Percentiles rank a stretch among this genome's conserved stretches.
Conservation (phyloP, 2,888 invertebrate genomes). For the Athalia circularis region DNA sequence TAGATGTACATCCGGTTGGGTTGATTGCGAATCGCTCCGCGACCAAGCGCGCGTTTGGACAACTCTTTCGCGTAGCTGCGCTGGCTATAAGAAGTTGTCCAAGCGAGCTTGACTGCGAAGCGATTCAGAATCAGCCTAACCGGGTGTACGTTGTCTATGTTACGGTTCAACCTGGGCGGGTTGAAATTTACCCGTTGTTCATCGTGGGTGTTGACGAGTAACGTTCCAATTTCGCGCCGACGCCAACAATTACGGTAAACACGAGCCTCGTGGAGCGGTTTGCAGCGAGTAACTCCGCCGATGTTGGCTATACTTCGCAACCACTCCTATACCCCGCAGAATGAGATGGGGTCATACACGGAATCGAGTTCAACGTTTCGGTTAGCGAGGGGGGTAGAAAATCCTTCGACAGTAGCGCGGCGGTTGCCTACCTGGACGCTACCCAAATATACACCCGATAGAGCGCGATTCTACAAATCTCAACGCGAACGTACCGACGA, state of each 20-base stretch:
- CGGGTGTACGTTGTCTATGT: not conserved
- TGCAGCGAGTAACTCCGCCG: too few relatives aligned
- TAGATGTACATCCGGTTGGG: too few relatives aligned
- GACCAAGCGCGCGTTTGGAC: too few relatives aligned
- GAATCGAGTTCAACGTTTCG: conserved; percentile 23
- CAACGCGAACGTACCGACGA: not conserved
- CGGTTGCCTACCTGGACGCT: too few relatives aligned
- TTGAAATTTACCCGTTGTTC: conserved; percentile 18
- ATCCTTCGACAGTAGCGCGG: not conserved
- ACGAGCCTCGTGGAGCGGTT: too few relatives aligned
- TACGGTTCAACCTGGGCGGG: not conserved
- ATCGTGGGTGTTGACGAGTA: conserved; percentile 3
- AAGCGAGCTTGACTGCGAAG: too few relatives aligned
- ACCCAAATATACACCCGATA: not conserved
- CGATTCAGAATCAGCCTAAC: too few relatives aligned
- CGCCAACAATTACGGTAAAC: conserved; percentile 43
- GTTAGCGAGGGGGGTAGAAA: conserved; percentile 18
- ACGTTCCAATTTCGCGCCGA: conserved; percentile 42
- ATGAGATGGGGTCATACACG: conserved; percentile 16
- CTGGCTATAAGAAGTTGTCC: too few relatives aligned
- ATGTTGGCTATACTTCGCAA: too few relatives aligned
- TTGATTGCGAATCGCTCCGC: too few relatives aligned
- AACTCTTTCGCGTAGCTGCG: too few relatives aligned
- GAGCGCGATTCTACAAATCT: not conserved
- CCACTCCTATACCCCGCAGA: too few relatives aligned